Base-by-base conservation (phyloP, 2,113 vertebrate species). In the Thryonomys swinderianus region DNA sequence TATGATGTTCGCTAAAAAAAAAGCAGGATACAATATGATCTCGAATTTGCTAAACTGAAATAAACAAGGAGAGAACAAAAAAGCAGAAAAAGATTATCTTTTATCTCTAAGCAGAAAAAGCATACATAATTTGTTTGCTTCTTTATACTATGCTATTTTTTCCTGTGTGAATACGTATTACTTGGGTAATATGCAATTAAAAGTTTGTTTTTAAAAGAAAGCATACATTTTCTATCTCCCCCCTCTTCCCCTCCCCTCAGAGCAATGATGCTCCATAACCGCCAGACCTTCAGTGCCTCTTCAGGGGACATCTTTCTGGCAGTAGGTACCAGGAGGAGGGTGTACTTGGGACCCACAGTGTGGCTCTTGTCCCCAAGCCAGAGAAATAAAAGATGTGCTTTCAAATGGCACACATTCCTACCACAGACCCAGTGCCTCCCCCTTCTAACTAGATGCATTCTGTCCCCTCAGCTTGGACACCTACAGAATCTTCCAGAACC, bases 401-500 rank as follows among this genome's bases (percentile, higher is more conserved):
- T 30, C 30, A 14, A 23, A 40, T 0, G 10, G 23, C 12, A n/a
- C 40, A 21, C 23, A 8, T 40, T 42, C 74, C 20, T 7, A 14
- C 32, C 64, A 48, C 32, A 40, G 17, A 37, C 40, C 5, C 34
- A 59, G 74, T 34, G 16, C 9, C 42, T 11, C 0, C 12, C 1
- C 6, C 37, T 30, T 37, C 21, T 14, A 25, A 18, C 9, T 13
- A 59, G 61, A 42, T 5, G 30, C 3, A 10, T 34, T 57, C 74
- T 2, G 0, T 17, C 1, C 48, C 20, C 10, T 21, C 40, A 81
- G 8, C 30, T 30, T 13, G 17, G 42, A 74, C 8, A 34, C 20
- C 61, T 53, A 8, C 7, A 25, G 90, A 81, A 48, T 16, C 85
- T 93, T 85, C 94, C 64, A 92, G 88, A 95, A 91, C 23, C 34